Evolutionary conservation across 1,140 invertebrate species (phyloP).

Genomic region (Harpegnathos saltator): DNA sequence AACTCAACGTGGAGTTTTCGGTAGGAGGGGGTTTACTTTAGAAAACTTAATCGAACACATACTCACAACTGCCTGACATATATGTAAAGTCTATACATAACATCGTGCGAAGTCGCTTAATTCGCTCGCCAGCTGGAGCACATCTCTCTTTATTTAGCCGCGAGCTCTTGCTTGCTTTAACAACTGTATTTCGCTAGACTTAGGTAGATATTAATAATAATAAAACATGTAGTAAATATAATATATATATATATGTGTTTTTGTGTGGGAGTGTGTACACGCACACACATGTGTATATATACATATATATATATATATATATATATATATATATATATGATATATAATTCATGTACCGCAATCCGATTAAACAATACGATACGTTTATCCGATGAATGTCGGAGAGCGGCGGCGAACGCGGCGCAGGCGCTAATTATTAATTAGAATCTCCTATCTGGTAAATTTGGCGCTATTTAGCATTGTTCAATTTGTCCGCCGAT

Average conservation of each 20-base stretch:
- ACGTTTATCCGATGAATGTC: constrained; percentile 37
- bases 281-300: not conserved
- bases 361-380: constrained; percentile 54
- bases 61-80: constrained; percentile 38
- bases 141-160: constrained; percentile 33
- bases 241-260: constrained; percentile 57
- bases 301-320: constrained; percentile 48
- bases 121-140: not conserved
- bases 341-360: constrained; percentile 54
- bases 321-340: constrained; percentile 60
- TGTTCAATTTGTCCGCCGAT: constrained; percentile 13
- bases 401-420: constrained; percentile 25
- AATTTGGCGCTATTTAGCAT: constrained; percentile 58
- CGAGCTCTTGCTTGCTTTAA: constrained; percentile 51
- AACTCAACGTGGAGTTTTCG: constrained; percentile 52
- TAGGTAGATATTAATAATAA: constrained; percentile 72
- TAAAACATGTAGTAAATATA: constrained; percentile 76
- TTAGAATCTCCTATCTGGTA: constrained; percentile 63
- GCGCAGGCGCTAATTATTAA: constrained; percentile 32
- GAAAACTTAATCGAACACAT: constrained; percentile 63
- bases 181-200: constrained; percentile 61
- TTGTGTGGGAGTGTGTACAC: constrained; percentile 4
- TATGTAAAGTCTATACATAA: constrained; percentile 54
- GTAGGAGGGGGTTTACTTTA: constrained; percentile 42
- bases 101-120: constrained; percentile 18